Conservation (phyloP, 2,113 vertebrate genomes). For the Phrynosoma platyrhinos region DNA sequence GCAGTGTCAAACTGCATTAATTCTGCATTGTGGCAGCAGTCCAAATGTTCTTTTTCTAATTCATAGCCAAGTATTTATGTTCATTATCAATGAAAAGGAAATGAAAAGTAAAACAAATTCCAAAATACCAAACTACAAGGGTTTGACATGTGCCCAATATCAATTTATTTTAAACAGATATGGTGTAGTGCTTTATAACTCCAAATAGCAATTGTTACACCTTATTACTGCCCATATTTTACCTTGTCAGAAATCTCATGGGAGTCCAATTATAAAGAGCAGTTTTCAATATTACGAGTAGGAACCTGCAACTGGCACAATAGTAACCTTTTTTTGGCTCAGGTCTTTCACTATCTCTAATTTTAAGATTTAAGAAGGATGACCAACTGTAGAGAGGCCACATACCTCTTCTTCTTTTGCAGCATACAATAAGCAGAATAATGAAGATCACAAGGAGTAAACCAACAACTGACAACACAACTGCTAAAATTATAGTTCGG, state of each 20-base stretch:
- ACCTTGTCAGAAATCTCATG: neutral
- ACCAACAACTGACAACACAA: slow-evolving; percentile 67
- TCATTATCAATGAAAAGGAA: neutral
- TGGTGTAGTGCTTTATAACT: neutral
- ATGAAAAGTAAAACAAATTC: neutral
- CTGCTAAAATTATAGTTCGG: slow-evolving; percentile 65
- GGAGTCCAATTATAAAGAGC: neutral
- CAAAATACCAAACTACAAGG: neutral
- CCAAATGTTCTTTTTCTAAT: neutral
- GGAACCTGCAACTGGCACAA: neutral
- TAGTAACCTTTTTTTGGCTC: neutral
- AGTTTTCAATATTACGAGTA: neutral
- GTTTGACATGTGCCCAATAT: neutral
- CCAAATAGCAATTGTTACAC: neutral
- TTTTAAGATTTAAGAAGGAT: neutral
- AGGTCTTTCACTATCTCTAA: neutral
- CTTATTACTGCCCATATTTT: neutral
- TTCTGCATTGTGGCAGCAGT: too few species aligned
- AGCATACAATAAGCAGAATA: slow-evolving; percentile 67
- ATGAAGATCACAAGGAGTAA: slow-evolving; percentile 72
- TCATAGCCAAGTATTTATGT: neutral
- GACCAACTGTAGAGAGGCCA: neutral
- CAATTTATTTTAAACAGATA: neutral
- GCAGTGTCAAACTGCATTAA: too few species aligned
- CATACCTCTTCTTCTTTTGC: slow-evolving; percentile 70